A percentile compares a stretch with the other conserved stretches of the same genome.
These are phyloP conservation scores for Amphimallon solstitiale DNA, from an alignment of 2,888 invertebrate species.

Conservation along the genomic window DNA sequence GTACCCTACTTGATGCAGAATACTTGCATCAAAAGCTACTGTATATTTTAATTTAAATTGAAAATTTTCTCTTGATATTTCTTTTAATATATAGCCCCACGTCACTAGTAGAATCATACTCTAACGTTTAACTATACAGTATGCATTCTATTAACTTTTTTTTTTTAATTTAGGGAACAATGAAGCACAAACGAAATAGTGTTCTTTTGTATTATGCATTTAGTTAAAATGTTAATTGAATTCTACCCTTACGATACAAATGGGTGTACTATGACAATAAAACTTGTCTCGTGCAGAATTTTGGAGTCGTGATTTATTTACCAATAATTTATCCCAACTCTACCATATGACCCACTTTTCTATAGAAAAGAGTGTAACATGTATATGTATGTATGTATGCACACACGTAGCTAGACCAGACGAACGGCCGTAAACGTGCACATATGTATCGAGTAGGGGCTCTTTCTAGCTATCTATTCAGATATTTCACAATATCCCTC, in stretches of 20 bases:
- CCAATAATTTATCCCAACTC: conserved; percentile 40
- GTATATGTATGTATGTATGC: conserved; percentile 20
- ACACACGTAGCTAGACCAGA: conserved; percentile 1
- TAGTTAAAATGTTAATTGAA: conserved; percentile 32
- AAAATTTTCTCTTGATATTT: too few species aligned
- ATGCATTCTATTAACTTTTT: too few species aligned
- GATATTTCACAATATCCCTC: conserved; percentile 33
- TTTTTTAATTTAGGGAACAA: too few species aligned
- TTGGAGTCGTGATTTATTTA: conserved; percentile 41
- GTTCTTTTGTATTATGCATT: conserved; percentile 11
- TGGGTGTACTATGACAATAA: conserved; percentile 40
- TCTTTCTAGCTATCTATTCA: conserved; percentile 19
- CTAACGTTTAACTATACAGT: too few species aligned
- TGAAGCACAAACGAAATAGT: not conserved
- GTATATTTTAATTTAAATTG: too few species aligned
- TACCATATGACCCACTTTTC: conserved; percentile 44
- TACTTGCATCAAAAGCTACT: too few species aligned
- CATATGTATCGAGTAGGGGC: conserved; percentile 11
- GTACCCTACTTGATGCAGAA: too few species aligned
- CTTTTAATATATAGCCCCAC: too few species aligned
- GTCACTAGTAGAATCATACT: too few species aligned
- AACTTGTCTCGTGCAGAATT: conserved; percentile 41
- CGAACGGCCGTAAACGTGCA: not conserved
- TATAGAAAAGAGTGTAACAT: too few species aligned
- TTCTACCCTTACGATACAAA: conserved; percentile 33